These are phyloP conservation scores for Doris montereyensis DNA, from an alignment of 2,888 invertebrate genomes.

Conservation along the genomic window DNA sequence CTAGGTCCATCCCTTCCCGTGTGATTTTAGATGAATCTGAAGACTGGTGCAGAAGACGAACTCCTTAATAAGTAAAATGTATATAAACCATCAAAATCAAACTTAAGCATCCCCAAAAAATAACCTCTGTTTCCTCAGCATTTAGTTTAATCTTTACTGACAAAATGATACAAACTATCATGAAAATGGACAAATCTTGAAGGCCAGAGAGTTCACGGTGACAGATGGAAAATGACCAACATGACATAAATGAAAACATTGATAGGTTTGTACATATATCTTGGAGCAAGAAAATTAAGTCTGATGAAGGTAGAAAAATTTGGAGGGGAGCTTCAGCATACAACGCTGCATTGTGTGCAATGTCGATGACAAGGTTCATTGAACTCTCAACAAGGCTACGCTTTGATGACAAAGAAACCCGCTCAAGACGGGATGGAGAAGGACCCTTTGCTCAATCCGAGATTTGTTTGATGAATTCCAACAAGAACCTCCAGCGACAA, in stretches of 20 bases:
- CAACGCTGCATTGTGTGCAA: background rate
- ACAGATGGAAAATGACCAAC: background rate
- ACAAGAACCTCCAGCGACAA: background rate
- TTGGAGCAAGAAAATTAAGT: background rate
- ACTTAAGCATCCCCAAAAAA: too few species aligned
- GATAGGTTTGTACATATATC: background rate
- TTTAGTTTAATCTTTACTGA: too few species aligned
- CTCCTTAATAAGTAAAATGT: too few species aligned
- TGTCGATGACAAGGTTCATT: background rate
- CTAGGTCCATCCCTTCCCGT: too few species aligned
- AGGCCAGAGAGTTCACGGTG: background rate
- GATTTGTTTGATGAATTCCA: constrained; percentile 16
- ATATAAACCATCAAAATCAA: too few species aligned
- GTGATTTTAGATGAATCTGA: too few species aligned
- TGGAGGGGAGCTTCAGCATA: background rate
- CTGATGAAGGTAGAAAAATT: background rate
- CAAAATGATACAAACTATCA: too few species aligned
- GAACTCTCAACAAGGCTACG: background rate
- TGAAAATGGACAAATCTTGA: background rate
- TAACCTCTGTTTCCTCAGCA: too few species aligned
- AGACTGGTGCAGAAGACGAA: too few species aligned
- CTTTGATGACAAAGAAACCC: constrained; percentile 20
- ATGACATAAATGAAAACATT: background rate
- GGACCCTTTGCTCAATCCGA: too few species aligned
- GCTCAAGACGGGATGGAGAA: background rate